Conservation (phyloP, 2,113 vertebrate genomes). For the zebrafish (Danio rerio) region DNA sequence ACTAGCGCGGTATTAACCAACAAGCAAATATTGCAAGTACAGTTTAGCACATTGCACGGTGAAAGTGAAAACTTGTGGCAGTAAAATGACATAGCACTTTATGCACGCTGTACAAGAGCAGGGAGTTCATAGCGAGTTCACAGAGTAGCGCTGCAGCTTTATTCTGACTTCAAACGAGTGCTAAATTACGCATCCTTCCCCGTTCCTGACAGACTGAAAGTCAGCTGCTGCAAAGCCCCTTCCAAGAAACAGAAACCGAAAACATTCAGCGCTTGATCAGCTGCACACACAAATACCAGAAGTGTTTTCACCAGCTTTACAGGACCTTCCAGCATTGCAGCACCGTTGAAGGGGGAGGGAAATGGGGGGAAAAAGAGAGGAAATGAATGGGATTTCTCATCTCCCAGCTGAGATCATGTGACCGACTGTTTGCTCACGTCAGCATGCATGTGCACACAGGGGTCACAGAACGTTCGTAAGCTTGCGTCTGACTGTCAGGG, state of each 20-base stretch:
- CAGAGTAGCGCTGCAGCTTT: neutral
- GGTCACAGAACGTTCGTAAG: neutral
- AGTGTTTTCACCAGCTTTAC: neutral
- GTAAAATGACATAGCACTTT: neutral
- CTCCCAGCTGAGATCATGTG: conserved; percentile 30
- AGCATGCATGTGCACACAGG: conserved; percentile 11
- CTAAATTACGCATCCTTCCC: no score
- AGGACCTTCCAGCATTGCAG: conserved; percentile 13
- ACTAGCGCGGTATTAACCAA: no score
- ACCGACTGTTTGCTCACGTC: conserved; percentile 2
- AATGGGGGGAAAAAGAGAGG: neutral
- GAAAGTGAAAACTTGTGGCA: neutral
- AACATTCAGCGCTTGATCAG: conserved; percentile 15
- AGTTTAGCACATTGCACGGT: no score
- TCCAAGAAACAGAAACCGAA: conserved; percentile 35
- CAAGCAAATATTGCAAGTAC: no score
- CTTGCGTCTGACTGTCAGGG: neutral
- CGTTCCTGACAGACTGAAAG: neutral
- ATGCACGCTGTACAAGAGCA: neutral
- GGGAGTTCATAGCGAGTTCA: neutral
- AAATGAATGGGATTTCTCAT: conserved; percentile 26
- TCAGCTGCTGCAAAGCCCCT: conserved; percentile 6
- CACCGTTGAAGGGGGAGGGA: neutral
- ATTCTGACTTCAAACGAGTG: neutral
- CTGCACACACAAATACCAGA: neutral